A percentile compares a stretch with the other conserved stretches of the same genome.
Evolutionary conservation across 2,113 vertebrate genomes (phyloP).

Genomic region (Mormyrus lacerda): DNA sequence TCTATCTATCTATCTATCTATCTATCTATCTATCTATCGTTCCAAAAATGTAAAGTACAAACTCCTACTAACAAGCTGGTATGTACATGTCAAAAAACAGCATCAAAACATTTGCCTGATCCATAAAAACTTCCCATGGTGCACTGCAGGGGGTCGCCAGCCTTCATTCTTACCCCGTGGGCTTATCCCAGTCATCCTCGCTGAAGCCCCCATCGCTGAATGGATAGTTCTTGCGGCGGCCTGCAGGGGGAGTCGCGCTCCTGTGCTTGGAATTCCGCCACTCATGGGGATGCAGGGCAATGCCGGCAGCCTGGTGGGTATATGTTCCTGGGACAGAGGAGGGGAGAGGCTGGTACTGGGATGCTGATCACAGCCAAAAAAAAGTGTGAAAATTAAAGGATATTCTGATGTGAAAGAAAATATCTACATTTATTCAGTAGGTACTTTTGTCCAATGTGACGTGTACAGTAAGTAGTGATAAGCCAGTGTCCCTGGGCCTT

Average conservation of each 20-base stretch:
- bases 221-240: conserved; percentile 76
- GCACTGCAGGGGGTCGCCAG: background rate
- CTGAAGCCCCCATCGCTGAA: conserved; percentile 78
- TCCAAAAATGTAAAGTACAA: background rate
- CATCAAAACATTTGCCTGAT: background rate
- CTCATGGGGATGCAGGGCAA: conserved; percentile 71
- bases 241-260: conserved; percentile 66
- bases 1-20: too few relatives aligned
- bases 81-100: background rate
- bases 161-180: conserved; percentile 62
- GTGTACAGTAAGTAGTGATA: background rate
- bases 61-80: background rate
- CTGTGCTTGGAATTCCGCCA: conserved; percentile 75
- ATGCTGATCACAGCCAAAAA: background rate
- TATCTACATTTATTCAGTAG: background rate
- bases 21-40: background rate
- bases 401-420: background rate
- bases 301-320: conserved; percentile 65
- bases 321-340: conserved; percentile 60
- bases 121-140: background rate
- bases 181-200: conserved; percentile 88
- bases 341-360: background rate
- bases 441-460: background rate
- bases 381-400: background rate
- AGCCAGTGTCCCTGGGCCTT: background rate